Conservation (phyloP, 1,140 invertebrate species). For the Cydia fagiglandana region DNA sequence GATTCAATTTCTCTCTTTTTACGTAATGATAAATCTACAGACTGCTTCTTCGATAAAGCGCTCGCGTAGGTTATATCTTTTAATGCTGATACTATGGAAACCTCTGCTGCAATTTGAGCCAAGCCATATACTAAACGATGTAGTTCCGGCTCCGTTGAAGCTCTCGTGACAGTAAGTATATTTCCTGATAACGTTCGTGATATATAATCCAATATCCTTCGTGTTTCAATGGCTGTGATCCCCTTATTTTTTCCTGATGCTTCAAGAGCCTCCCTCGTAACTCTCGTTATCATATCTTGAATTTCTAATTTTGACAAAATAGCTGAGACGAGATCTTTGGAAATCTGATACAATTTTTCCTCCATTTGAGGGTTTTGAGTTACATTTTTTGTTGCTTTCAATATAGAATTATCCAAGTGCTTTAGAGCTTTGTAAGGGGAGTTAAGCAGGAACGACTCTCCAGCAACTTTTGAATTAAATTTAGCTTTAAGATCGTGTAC, state of each 20-base stretch:
- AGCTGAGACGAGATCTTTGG: slow-evolving; percentile 67
- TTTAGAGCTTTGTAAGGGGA: slow-evolving; percentile 63
- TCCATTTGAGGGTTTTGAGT: slow-evolving; percentile 70
- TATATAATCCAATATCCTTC: slow-evolving; percentile 71
- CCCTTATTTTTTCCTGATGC: slow-evolving; percentile 69
- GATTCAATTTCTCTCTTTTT: slow-evolving; percentile 57
- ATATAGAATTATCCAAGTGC: slow-evolving; percentile 62
- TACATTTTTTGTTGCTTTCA: slow-evolving; percentile 67
- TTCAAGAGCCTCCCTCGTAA: slow-evolving; percentile 68
- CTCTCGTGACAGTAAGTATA: slow-evolving; percentile 64
- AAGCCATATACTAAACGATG: slow-evolving; percentile 70
- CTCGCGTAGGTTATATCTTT: slow-evolving; percentile 70
- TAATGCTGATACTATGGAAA: slow-evolving; percentile 70
- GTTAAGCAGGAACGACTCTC: slow-evolving; percentile 51
- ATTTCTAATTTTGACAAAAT: slow-evolving; percentile 67
- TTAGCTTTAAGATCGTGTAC: slow-evolving; percentile 64
- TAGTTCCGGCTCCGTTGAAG: slow-evolving; percentile 69
- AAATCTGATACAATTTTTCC: slow-evolving; percentile 66
- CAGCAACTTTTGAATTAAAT: slow-evolving; percentile 47
- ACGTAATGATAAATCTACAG: slow-evolving; percentile 66
- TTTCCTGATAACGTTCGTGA: slow-evolving; percentile 68
- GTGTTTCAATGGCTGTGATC: slow-evolving; percentile 71
- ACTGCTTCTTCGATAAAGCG: slow-evolving; percentile 70
- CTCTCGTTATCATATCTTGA: slow-evolving; percentile 71
- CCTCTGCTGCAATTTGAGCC: slow-evolving; percentile 70